A percentile compares a stretch with the other conserved stretches of the same genome.
Conservation (phyloP, 2,113 vertebrate genomes). For the Manacus vitellinus region DNA sequence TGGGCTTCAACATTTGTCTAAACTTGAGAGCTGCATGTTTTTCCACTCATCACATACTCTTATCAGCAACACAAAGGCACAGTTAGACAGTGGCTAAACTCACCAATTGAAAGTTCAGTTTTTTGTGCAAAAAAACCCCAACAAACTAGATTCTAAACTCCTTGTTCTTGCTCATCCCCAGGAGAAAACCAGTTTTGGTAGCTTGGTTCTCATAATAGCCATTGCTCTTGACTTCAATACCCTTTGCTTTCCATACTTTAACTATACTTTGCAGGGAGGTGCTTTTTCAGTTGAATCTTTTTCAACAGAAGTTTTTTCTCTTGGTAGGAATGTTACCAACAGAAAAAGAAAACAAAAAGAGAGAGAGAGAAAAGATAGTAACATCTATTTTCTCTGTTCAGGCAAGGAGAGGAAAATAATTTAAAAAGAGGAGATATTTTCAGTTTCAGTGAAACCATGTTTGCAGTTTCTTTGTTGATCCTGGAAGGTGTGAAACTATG, state of each 20-base stretch:
- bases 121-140: neutral
- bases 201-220: neutral
- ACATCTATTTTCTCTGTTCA: neutral
- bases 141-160: neutral
- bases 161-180: neutral
- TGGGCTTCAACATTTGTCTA: neutral
- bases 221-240: neutral
- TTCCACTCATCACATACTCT: rapidly evolving
- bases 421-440: neutral
- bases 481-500: neutral
- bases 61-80: neutral
- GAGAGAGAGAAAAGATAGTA: neutral
- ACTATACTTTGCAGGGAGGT: neutral
- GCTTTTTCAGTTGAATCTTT: neutral
- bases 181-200: neutral
- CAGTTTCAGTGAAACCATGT: neutral
- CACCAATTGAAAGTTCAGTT: neutral
- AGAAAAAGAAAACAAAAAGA: neutral
- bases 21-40: neutral
- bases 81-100: neutral
- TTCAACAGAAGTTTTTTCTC: neutral
- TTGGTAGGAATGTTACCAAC: neutral
- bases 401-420: neutral
- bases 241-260: neutral
- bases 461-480: neutral